Base-by-base conservation (phyloP, 2,888 invertebrate species). In the Hirtodrosophila trivittata region DNA sequence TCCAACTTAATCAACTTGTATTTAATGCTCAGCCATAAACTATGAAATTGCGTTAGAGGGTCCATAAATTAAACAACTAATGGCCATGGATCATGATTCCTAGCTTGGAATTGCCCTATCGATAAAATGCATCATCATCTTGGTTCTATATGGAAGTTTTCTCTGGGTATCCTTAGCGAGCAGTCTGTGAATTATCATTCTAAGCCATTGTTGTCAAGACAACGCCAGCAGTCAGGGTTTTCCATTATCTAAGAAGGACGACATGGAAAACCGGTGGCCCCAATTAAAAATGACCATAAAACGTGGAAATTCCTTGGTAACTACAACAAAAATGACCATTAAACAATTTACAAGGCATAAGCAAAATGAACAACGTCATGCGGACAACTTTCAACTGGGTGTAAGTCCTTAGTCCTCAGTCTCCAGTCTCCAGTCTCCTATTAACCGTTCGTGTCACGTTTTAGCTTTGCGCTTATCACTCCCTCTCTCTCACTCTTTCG, bases 261-360 rank as follows among this genome's bases (percentile, higher is more conserved):
- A 55, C 21, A 12, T 18, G 38, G n/a, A 16, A 32, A 33, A 37
- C 39, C 56, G 68, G 47, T 49, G 56, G 62, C 32, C 25, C 51
- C 74, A 80, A 80, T 80, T 86, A 86, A 86, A 80, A 83, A 67
- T 64, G 47, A 33, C 50, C 73, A 56, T 83, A 73, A 86, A 80
- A 77, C 71, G 74, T 67, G 74, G 13, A 67, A 75, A 76, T 60
- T 65, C 43, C 55, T 43, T 49, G 32, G 32, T 12, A 41, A 39
- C 52, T 47, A 30, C 38, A 43, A 35, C 16, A 46, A 54, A 33
- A 58, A 16, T 62, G 77, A 56, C 64, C 86, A 77, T 82, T 57
- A 66, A 75, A 66, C 72, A 75, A 75, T 85, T 84, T 77, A 64
- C 85, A 75, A 59, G 72, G 54, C 85, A 57, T 60, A 63, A 67